These are phyloP conservation scores for Agrochola lychnidis DNA, from an alignment of 2,888 invertebrate species.

Conservation along the genomic window DNA sequence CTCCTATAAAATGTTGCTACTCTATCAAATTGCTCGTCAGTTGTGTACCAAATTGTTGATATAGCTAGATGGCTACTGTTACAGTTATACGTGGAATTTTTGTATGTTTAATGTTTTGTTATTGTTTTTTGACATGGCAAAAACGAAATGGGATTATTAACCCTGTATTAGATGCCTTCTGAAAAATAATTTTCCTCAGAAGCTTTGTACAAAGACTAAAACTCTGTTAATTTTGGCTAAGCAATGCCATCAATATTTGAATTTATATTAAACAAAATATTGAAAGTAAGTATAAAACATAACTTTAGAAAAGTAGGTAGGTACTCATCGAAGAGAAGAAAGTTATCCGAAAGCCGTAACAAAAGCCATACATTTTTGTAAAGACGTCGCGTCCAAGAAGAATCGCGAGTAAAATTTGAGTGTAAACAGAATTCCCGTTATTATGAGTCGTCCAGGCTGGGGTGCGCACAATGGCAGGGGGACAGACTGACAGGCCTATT, in stretches of 20 bases:
- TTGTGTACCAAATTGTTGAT: conserved; percentile 62
- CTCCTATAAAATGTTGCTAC: conserved; percentile 68
- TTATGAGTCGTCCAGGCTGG: conserved; percentile 42
- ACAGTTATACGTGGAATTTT: neutral
- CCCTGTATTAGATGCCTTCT: neutral
- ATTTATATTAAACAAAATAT: neutral
- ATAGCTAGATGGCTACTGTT: conserved; percentile 30
- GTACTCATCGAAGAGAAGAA: neutral
- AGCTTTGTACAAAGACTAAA: neutral
- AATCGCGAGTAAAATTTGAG: conserved; percentile 46
- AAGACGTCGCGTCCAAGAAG: conserved; percentile 17
- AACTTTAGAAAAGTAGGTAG: neutral
- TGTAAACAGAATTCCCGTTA: conserved; percentile 53
- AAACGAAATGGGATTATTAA: conserved; percentile 2
- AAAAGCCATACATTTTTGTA: conserved; percentile 19
- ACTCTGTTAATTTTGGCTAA: conserved; percentile 1
- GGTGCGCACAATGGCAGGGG: conserved; percentile 42
- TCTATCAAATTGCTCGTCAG: conserved; percentile 75
- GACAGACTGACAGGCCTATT: conserved; percentile 46
- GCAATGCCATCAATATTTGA: neutral
- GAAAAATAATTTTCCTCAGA: neutral
- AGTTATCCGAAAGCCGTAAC: conserved; percentile 15
- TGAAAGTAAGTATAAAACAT: neutral
- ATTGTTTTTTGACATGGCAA: neutral
- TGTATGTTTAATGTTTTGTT: neutral